Percentiles rank a stretch among this genome's conserved stretches.
Evolutionary conservation across 2,888 invertebrate species (phyloP).

Genomic region (Leistus spinibarbis): DNA sequence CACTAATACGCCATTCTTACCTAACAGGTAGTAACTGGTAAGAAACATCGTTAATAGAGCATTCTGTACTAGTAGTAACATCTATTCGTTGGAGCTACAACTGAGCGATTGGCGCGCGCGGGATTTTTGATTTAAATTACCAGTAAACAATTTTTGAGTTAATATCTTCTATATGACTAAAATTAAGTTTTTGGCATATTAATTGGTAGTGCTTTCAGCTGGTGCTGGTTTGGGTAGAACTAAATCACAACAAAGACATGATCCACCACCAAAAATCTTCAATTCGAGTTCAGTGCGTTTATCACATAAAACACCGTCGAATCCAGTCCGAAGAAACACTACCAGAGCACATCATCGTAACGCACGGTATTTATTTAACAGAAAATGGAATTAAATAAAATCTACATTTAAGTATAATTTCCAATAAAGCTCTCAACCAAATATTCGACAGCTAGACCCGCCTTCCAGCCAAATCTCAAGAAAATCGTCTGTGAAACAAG

Average conservation of each 20-base stretch:
- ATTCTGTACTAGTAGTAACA: too few species aligned
- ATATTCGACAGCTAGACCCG: slow-evolving; percentile 56
- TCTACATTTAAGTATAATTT: background rate
- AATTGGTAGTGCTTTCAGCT: background rate
- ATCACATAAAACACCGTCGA: slow-evolving; percentile 59
- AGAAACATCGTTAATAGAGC: too few species aligned
- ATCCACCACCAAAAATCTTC: slow-evolving; percentile 51
- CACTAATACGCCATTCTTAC: background rate
- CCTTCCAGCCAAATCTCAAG: slow-evolving; percentile 52
- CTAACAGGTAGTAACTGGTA: too few species aligned
- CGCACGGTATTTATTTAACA: slow-evolving; percentile 47
- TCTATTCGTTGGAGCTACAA: background rate
- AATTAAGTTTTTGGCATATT: background rate
- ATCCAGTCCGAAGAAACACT: slow-evolving; percentile 64
- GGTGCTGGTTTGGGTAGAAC: slow-evolving; percentile 50
- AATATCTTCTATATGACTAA: background rate
- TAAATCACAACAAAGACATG: slow-evolving; percentile 53
- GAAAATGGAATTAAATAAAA: background rate
- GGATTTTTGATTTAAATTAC: background rate
- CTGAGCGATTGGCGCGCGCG: background rate
- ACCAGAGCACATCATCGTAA: slow-evolving; percentile 59
- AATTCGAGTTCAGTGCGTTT: slow-evolving; percentile 65
- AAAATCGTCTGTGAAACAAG: slow-evolving; percentile 52
- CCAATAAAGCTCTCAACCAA: slow-evolving; percentile 56
- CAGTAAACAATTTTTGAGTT: background rate